Base-by-base conservation (phyloP, 2,888 invertebrate species). In the Oscheius onirici region DNA sequence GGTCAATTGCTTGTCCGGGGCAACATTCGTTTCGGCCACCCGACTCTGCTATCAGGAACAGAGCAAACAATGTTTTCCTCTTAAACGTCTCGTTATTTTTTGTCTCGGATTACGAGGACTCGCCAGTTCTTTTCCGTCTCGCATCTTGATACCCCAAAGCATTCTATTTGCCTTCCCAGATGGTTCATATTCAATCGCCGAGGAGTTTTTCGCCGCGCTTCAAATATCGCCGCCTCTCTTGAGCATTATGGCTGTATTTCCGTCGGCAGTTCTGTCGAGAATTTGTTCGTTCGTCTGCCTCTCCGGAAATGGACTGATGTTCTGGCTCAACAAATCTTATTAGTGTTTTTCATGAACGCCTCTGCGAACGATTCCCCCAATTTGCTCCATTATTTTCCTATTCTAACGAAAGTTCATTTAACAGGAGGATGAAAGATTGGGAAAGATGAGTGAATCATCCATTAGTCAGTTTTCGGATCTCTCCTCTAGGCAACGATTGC, bases 371-470 rank as follows among this genome's bases (percentile, higher is more conserved):
- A 34, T 34, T 34, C 34, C 34, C 34, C n/a, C n/a, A n/a, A n/a
- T n/a, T n/a, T n/a, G n/a, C n/a, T n/a, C n/a, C 52, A 34, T 11
- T 34, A 26, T 17, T 40, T 28, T 22, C 11, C n/a, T 40, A 20
- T 3, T 11, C 26, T 20, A 24, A 15, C 26, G 24, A 26, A 54
- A 24, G 6, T 11, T 24, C 24, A 49, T 51, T 49, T 60, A 13
- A 52, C 66, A 52, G 24, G 40, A 51, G 55, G 34, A 69, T 49
- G 46, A 24, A 34, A n/a, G 13, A 58, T 5, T n/a, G 6, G 5
- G 24, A 49, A 63, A 1, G 28, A 66, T 66, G 66, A 66, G 52
- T 41, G 52, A 54, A 17, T 40, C 51, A 41, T 52, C 51, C 10
- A 66, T 54, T 2, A 34, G 17, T 13, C 20, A 51, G 11, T 41